These are phyloP conservation scores for Poeciliopsis prolifica DNA, from an alignment of 2,113 vertebrate species.

Conservation along the genomic window DNA sequence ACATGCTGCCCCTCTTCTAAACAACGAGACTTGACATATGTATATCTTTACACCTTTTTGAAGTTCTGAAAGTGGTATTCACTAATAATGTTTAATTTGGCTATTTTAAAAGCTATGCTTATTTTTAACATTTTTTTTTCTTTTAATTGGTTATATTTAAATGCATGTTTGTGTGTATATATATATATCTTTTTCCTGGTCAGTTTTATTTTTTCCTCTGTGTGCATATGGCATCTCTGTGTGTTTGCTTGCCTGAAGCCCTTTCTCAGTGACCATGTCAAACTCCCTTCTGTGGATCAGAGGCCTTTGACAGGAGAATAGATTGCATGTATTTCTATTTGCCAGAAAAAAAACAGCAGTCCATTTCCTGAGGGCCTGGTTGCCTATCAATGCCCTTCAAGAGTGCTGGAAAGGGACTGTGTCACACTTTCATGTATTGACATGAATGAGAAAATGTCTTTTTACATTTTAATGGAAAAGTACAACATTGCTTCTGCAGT, in stretches of 20 bases:
- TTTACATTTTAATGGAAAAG: constrained; percentile 53
- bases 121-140: background rate
- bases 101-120: too few relatives aligned
- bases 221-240: constrained; percentile 49
- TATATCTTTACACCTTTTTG: background rate
- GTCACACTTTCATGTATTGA: constrained; percentile 64
- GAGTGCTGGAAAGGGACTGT: constrained; percentile 49
- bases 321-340: constrained; percentile 75
- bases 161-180: background rate
- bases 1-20: constrained; percentile 47
- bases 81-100: too few relatives aligned
- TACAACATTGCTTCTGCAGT: constrained; percentile 41
- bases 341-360: constrained; percentile 54
- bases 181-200: background rate
- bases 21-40: constrained; percentile 24
- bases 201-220: constrained; percentile 2
- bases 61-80: background rate
- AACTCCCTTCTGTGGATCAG: constrained; percentile 56
- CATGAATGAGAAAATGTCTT: constrained; percentile 60
- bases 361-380: constrained; percentile 53
- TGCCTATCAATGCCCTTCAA: constrained; percentile 59
- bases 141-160: constrained; percentile 12
- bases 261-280: constrained; percentile 67
- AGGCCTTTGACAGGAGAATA: constrained; percentile 72
- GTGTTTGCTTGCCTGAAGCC: constrained; percentile 61